Conservation (phyloP, 2,113 vertebrate species). For the Puma concolor region DNA sequence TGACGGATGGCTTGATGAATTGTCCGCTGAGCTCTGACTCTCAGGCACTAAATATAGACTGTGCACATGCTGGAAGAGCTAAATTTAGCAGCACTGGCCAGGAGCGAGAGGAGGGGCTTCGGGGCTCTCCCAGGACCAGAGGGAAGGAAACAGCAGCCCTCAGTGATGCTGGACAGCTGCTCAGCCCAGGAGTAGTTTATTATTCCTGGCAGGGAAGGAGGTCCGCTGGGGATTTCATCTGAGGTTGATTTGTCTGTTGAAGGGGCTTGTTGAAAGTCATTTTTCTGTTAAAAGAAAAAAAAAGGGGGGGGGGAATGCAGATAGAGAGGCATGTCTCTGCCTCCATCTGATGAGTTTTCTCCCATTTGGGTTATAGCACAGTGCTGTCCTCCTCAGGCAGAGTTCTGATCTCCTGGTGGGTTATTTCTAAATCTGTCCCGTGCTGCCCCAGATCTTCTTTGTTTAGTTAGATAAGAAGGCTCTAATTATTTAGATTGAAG, state of each 20-base stretch:
- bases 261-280: neutral
- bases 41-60: constrained; percentile 66
- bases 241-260: neutral
- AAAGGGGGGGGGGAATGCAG: neutral
- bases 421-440: constrained; percentile 49
- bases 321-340: neutral
- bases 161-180: constrained; percentile 46
- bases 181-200: neutral
- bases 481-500: constrained; percentile 55
- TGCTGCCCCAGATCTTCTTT: constrained; percentile 54
- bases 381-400: neutral
- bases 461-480: neutral
- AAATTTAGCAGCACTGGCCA: neutral
- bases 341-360: neutral
- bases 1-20: constrained; percentile 28
- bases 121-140: constrained; percentile 36
- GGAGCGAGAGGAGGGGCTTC: neutral
- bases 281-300: constrained; percentile 27
- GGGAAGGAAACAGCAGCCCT: constrained; percentile 62
- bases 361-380: neutral
- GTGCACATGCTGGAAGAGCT: neutral
- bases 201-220: constrained; percentile 43
- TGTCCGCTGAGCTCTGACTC: constrained; percentile 35
- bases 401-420: neutral
- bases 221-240: neutral